Evolutionary conservation across 2,113 vertebrate genomes (phyloP).

Genomic region (Corythaixoides concolor): DNA sequence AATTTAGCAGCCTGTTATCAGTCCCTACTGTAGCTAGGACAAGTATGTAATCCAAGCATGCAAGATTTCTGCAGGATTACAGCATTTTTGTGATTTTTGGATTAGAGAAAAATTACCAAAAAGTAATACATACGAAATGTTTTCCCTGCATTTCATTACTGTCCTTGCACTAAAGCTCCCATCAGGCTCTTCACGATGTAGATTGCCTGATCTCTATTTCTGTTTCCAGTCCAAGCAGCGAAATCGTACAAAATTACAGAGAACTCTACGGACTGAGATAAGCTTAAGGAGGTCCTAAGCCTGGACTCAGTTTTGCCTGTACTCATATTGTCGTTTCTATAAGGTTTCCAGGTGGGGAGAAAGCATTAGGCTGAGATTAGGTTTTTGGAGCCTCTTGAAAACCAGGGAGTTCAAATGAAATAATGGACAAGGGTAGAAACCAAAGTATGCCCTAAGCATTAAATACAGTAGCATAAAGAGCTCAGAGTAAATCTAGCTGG

Average conservation of each 20-base stretch:
- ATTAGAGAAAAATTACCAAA: constrained; percentile 4
- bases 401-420: neutral
- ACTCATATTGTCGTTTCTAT: neutral
- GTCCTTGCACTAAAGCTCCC: neutral
- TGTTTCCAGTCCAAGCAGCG: neutral
- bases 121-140: neutral
- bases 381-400: neutral
- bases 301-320: neutral
- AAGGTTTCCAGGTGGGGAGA: neutral
- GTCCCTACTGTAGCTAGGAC: neutral
- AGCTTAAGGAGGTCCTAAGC: neutral
- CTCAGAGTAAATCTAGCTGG: neutral
- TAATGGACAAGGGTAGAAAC: neutral
- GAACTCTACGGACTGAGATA: neutral
- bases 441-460: neutral
- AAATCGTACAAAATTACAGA: neutral
- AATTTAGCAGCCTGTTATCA: constrained; percentile 58
- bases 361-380: neutral
- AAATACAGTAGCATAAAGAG: neutral
- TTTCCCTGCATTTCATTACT: constrained; percentile 24
- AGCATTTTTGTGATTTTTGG: constrained; percentile 26
- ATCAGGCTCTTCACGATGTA: neutral
- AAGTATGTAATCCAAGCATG: neutral
- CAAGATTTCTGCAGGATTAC: constrained; percentile 8
- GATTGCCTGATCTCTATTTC: neutral